A percentile compares a stretch with the other conserved stretches of the same genome.
Evolutionary conservation across 2,797 vertebrate genomes (phyloP).

Genomic region (Peromyscus aztecus): DNA sequence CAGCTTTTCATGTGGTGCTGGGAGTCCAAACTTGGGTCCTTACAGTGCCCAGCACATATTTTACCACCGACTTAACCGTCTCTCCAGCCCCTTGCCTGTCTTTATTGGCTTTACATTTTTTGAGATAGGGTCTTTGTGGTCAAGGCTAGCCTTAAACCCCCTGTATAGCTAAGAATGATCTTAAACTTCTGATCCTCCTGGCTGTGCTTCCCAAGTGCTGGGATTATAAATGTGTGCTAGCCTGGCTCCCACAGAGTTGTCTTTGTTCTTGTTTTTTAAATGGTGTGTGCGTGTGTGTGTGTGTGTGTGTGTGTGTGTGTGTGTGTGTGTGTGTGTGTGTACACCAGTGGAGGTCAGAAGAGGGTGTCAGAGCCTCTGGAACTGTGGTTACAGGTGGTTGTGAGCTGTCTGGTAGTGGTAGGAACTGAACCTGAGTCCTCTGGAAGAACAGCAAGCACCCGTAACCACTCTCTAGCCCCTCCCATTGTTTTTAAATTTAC

Average conservation of each 20-base stretch:
- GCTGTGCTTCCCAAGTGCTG: background rate
- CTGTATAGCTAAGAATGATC: background rate
- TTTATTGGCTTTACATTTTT: background rate
- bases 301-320: background rate
- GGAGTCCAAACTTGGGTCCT: background rate
- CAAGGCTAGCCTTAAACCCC: background rate
- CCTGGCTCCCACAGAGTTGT: background rate
- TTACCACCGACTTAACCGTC: too few relatives aligned
- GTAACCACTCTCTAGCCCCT: background rate
- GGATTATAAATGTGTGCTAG: background rate
- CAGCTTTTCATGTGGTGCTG: background rate
- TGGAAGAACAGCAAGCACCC: background rate
- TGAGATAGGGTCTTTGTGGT: background rate
- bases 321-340: too few relatives aligned
- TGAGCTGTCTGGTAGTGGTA: background rate
- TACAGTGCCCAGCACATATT: background rate
- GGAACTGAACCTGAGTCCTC: background rate
- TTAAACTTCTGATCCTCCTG: background rate
- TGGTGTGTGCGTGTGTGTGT: background rate
- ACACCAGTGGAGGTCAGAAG: background rate
- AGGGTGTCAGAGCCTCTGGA: background rate
- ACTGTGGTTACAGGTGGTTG: background rate
- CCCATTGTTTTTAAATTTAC: constrained; percentile 34
- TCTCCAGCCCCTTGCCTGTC: background rate
- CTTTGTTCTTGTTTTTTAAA: background rate